Conservation (phyloP, 2,113 vertebrate species). For the Cygnus atratus region DNA sequence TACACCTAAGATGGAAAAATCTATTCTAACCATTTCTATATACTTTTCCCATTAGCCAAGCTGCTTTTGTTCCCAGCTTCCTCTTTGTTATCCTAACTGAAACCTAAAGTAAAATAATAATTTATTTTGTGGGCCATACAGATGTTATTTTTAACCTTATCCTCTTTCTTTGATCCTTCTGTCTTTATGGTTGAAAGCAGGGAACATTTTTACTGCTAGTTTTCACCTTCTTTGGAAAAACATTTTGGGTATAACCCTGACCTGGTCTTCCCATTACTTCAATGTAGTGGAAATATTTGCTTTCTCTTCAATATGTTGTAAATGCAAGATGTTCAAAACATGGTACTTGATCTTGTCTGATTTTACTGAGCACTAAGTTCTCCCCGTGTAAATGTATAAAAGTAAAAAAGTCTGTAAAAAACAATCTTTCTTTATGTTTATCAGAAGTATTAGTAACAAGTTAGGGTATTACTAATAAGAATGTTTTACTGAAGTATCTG, state of each 20-base stretch:
- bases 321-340: not conserved
- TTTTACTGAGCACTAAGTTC: not conserved
- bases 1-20: not conserved
- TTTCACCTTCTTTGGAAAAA: not conserved
- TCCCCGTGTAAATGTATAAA: not conserved
- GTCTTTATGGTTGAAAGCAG: not conserved
- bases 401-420: not conserved
- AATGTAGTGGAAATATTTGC: not conserved
- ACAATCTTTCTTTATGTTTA: not conserved
- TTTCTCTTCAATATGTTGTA: not conserved
- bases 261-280: not conserved
- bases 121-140: not conserved
- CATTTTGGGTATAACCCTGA: not conserved
- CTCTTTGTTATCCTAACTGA: not conserved
- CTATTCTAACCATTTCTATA: not conserved
- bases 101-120: not conserved
- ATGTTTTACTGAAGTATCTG: not conserved
- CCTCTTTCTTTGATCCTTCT: not conserved
- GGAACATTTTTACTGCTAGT: not conserved
- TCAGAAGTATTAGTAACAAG: not conserved
- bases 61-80: not conserved
- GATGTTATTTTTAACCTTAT: not conserved
- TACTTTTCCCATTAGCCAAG: not conserved
- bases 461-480: not conserved
- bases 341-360: not conserved